These are phyloP conservation scores for Brenthis hecate DNA, from an alignment of 2,888 invertebrate species.

Conservation along the genomic window DNA sequence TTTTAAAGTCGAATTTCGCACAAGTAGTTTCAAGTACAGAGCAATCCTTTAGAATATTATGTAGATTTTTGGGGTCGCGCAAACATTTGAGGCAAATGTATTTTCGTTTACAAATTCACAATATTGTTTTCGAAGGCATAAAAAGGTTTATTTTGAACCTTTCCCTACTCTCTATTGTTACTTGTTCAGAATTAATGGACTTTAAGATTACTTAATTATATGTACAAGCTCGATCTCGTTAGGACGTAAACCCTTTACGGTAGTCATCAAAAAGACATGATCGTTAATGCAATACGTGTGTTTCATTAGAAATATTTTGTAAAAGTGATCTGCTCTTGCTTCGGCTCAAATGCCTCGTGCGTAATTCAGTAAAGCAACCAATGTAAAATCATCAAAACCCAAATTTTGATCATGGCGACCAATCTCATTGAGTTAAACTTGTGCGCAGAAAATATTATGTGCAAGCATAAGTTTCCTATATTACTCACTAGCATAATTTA, in stretches of 20 bases:
- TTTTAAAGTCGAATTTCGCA: conserved; percentile 24
- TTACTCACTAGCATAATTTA: no score
- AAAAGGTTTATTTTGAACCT: conserved; percentile 36
- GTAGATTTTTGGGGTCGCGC: conserved; percentile 42
- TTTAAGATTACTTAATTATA: conserved; percentile 31
- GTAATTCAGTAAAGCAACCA: no score
- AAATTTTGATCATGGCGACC: no score
- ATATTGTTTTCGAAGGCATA: conserved; percentile 41
- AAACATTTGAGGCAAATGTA: conserved; percentile 39
- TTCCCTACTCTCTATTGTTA: conserved; percentile 19
- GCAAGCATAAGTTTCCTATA: no score
- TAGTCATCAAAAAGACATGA: conserved; percentile 9
- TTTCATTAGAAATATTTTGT: conserved; percentile 1
- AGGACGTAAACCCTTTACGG: conserved; percentile 13
- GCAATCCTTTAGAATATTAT: conserved; percentile 39
- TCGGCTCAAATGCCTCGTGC: no score
- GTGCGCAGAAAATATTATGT: no score
- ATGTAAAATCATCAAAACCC: no score
- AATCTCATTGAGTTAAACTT: no score
- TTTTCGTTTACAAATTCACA: conserved; percentile 42
- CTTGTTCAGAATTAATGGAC: conserved; percentile 25
- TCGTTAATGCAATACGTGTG: conserved; percentile 17
- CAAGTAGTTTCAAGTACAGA: conserved; percentile 4
- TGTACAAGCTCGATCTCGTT: conserved; percentile 12
- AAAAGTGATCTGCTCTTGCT: no score